Conservation (phyloP, 2,888 invertebrate genomes). For the Lordiphosa andalusiaca region DNA sequence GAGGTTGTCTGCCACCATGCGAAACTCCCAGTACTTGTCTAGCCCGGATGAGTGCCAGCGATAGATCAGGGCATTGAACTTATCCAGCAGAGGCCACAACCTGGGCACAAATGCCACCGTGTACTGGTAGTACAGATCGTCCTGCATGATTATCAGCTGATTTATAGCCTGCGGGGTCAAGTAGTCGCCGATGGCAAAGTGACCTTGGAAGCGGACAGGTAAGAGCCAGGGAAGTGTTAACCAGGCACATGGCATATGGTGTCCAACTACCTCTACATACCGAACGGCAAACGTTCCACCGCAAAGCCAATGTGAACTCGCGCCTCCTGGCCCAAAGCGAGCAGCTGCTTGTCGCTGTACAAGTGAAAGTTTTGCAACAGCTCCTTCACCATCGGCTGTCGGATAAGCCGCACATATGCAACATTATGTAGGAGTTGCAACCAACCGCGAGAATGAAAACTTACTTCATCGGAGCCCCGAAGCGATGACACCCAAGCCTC, state of each 20-base stretch:
- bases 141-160: slow-evolving; percentile 84
- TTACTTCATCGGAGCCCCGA: slow-evolving; percentile 82
- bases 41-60: slow-evolving; percentile 84
- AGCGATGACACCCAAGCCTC: slow-evolving; percentile 86
- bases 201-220: slow-evolving; percentile 80
- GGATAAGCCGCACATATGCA: no score
- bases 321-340: slow-evolving; percentile 78
- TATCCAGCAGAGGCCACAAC: slow-evolving; percentile 83
- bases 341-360: slow-evolving; percentile 76
- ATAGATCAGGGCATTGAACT: slow-evolving; percentile 82
- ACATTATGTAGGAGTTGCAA: no score
- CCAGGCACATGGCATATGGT: not conserved
- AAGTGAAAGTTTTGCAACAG: slow-evolving; percentile 81
- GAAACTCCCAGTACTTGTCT: slow-evolving; percentile 84
- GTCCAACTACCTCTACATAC: slow-evolving; percentile 76
- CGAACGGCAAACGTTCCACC: slow-evolving; percentile 85
- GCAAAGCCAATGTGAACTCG: slow-evolving; percentile 82
- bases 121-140: slow-evolving; percentile 86
- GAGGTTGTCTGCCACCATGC: slow-evolving; percentile 66
- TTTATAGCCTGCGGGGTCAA: slow-evolving; percentile 83
- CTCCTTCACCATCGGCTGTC: slow-evolving; percentile 59
- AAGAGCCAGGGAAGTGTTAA: not conserved
- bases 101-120: slow-evolving; percentile 84
- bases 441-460: not conserved
- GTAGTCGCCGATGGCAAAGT: slow-evolving; percentile 85